Percentiles rank a stretch among this genome's conserved stretches.
Conservation (phyloP, 2,113 vertebrate genomes). For the Caloenas nicobarica region DNA sequence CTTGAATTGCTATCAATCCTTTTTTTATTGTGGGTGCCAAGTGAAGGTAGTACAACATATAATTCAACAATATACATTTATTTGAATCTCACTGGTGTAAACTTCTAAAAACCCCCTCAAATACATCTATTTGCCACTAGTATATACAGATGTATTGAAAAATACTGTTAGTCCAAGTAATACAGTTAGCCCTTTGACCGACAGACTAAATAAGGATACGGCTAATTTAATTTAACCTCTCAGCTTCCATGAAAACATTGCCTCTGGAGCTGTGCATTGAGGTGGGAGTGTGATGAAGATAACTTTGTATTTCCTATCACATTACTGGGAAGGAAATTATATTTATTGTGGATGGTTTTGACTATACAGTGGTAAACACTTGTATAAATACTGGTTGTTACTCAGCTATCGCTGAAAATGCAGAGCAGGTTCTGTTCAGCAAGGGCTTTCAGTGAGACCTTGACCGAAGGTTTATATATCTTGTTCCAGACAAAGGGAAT, state of each 20-base stretch:
- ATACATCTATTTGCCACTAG: neutral
- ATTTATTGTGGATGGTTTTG: neutral
- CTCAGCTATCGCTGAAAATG: neutral
- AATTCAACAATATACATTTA: neutral
- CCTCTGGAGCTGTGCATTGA: neutral
- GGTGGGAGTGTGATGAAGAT: neutral
- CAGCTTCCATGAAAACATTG: neutral
- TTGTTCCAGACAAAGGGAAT: neutral
- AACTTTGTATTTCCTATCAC: neutral
- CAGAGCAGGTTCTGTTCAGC: neutral
- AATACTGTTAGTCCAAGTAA: neutral
- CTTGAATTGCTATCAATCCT: conserved; percentile 69
- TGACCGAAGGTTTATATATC: neutral
- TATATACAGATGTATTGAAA: neutral
- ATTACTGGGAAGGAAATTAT: neutral
- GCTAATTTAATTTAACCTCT: neutral
- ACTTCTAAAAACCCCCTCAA: neutral
- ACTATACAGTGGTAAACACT: neutral
- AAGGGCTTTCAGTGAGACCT: neutral
- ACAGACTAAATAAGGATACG: neutral
- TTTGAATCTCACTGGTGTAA: neutral
- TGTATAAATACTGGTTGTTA: neutral
- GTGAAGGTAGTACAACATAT: conserved; percentile 69
- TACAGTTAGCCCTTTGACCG: neutral
- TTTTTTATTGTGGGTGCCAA: conserved; percentile 73